Base-by-base conservation (phyloP, 2,888 invertebrate species). In the Heliconius erato region DNA sequence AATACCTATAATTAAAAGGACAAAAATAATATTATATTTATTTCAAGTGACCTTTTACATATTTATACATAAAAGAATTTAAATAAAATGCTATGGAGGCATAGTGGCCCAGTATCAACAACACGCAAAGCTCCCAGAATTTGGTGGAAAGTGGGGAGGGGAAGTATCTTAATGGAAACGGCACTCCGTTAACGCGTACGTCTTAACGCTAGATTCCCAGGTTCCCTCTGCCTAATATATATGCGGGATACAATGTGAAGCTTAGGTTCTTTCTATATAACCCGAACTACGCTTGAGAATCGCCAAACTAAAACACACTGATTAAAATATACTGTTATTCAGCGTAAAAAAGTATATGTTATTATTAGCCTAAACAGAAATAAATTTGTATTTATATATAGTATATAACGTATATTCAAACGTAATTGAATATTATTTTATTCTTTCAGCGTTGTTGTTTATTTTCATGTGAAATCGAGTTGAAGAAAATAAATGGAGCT, bases 401-500 rank as follows among this genome's bases (percentile, higher is more conserved):
- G 40, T 14, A 40, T 23, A 44, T n/a, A n/a, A n/a, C 12, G 44
- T 40, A 11, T 40, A 40, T 40, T 40, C 3, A 28, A 26, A 54
- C 54, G 9, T 54, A 54, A 54, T 54, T 23, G 54, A 72, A 26
- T 28, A 16, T 72, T 44, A 72, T 26, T 44, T 49, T 26, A 49
- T 49, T 72, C 44, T 44, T 44, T 49, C 3, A 72, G 16, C 23
- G 9, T 32, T 44, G 44, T 72, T 72, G 72, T 72, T 72, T 72
- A 44, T 72, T 72, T 72, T 44, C 26, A 49, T 72, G 26, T 26
- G 26, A 49, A 72, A 49, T 72, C 7, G 71, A 71, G 71, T 71
- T 71, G 71, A 71, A 40, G n/a, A n/a, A 71, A 71, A 71, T 71
- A 71, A n/a, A 71, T 71, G 26, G n/a, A 44, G 71, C 71, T 40